These are phyloP conservation scores for Colinus virginianus DNA, from an alignment of 2,113 vertebrate genomes.

Conservation along the genomic window DNA sequence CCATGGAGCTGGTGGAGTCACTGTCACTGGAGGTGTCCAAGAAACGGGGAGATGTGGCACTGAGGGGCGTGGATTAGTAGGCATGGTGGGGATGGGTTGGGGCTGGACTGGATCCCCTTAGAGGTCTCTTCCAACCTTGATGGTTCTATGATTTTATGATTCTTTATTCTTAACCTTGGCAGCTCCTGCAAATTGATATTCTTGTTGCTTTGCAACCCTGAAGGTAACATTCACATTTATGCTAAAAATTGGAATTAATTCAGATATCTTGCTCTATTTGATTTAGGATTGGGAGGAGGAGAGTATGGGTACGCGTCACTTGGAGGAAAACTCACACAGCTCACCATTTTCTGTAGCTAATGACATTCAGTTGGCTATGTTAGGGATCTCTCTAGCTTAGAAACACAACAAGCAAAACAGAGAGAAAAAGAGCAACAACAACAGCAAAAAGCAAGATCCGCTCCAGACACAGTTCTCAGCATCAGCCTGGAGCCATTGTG, in stretches of 20 bases:
- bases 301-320: not conserved
- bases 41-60: no score
- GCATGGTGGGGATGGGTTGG: no score
- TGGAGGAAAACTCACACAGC: not conserved
- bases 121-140: no score
- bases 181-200: not conserved
- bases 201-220: not conserved
- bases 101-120: no score
- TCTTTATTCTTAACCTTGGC: not conserved
- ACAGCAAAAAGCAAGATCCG: fast-evolving
- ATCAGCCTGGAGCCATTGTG: not conserved
- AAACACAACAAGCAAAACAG: not conserved
- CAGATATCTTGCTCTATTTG: fast-evolving
- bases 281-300: not conserved
- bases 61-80: no score
- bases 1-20: no score
- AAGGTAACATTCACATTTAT: not conserved
- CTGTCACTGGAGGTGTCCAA: no score
- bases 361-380: not conserved
- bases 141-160: no score
- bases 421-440: not conserved
- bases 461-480: not conserved
- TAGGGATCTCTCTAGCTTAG: not conserved
- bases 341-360: fast-evolving
- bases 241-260: not conserved